phyloP scores from a whole-genome alignment of 2,888 invertebrate genomes.

The Camptogramma bilineatum region DNA sequence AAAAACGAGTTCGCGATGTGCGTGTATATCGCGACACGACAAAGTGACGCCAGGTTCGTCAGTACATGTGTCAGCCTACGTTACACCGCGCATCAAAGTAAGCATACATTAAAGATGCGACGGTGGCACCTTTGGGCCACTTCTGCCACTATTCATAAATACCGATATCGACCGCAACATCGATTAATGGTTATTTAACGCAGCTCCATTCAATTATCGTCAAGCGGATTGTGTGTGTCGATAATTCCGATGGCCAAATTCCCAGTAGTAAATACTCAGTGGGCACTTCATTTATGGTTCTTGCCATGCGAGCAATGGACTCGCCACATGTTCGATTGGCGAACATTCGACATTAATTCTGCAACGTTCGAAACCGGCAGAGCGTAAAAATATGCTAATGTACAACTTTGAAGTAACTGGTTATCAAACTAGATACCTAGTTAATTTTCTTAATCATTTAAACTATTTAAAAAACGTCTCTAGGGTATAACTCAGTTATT shows the following conservation, averaged over 20 bases:
- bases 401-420: conserved; percentile 49
- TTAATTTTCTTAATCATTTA: not conserved
- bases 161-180: conserved; percentile 69
- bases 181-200: conserved; percentile 80
- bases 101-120: conserved; percentile 49
- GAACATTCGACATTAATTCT: conserved; percentile 67
- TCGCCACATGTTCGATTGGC: conserved; percentile 62
- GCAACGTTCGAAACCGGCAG: conserved; percentile 65
- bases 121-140: conserved; percentile 47
- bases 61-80: not conserved
- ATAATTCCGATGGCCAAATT: conserved; percentile 76
- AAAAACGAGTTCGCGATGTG: conserved; percentile 56
- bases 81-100: not conserved
- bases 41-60: conserved; percentile 43
- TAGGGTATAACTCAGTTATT: no score
- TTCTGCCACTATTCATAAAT: conserved; percentile 63
- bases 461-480: not conserved
- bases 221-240: conserved; percentile 72
- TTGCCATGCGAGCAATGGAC: conserved; percentile 61
- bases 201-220: conserved; percentile 77
- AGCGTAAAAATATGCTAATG: conserved; percentile 73
- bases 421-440: conserved; percentile 9
- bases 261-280: conserved; percentile 70
- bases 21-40: conserved; percentile 59
- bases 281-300: conserved; percentile 72